Evolutionary conservation across 2,113 vertebrate species (phyloP), one percentile per base, ranked within the genome.

Genomic region (Oreocharis arfaki): DNA sequence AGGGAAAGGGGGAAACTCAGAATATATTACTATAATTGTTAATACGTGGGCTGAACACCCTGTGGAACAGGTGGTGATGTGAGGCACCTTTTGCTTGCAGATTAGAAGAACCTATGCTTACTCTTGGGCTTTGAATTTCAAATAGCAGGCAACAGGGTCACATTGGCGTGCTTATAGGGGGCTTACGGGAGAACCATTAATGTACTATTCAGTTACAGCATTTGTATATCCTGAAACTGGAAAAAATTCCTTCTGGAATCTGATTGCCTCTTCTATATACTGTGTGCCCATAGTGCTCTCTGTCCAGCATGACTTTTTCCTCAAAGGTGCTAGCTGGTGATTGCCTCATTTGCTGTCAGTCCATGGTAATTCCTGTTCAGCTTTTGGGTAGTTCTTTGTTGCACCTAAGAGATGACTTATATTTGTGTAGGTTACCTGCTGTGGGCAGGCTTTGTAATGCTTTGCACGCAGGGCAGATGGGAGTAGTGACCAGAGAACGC

Each of bases 91-190:
- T 89, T 71, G 24, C 49, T 78, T 68, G 26, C 52, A 87, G 47
- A 16, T 32, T 59, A 18, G 27, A 63, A 75, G 41, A 78, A 35
- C 16, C 6, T 78, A 0, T 64, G 14, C 27, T 70, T 91, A 19
- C 12, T 87, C 30, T 22, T 41, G 42, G 33, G 33, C 56, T 93
- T 87, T 73, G 57, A 75, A 82, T 85, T 91, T 73, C 30, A 13
- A 27, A 0, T 50, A 49, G 21, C 4, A 7, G 47, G 7, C 1
- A 1, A 5, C 49, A 52, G 44, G 52, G 55, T 86, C 0, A 0
- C 32, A 16, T 3, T 86, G 68, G 37, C n/a, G 32, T 30, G 42
- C 26, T 76, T n/a, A n/a, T n/a, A n/a, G n/a, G 50, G 24, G 42
- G 17, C 18, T 42, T 57, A 10, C 0, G 6, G 50, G 11, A 92